Percentiles rank a stretch among this genome's conserved stretches.
phyloP scores from a whole-genome alignment of 2,797 vertebrate genomes.

The Coranthus polyacanthus region DNA sequence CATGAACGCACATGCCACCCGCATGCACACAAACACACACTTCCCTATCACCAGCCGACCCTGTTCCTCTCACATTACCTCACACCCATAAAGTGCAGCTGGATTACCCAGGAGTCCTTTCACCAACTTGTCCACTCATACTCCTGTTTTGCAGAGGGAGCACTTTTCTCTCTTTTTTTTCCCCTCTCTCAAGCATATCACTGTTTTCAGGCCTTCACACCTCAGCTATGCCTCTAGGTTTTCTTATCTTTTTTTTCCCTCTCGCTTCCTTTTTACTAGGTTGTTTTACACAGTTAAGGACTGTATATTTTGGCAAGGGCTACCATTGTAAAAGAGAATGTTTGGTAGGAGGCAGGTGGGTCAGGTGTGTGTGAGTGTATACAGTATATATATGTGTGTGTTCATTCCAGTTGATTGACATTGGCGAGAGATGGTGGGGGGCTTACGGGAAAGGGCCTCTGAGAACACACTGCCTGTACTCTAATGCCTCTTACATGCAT shows the following conservation, averaged over 20 bases:
- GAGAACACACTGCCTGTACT: conserved; percentile 62
- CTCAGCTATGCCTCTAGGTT: conserved; percentile 43
- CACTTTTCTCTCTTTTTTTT: conserved; percentile 12
- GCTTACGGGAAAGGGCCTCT: conserved; percentile 73
- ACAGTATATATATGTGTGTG: conserved; percentile 34
- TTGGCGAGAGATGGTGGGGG: conserved; percentile 63
- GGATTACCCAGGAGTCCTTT: conserved; percentile 78
- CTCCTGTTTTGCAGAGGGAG: conserved; percentile 65
- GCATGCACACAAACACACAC: conserved; percentile 50
- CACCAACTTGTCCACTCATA: conserved; percentile 63
- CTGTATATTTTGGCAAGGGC: conserved; percentile 74
- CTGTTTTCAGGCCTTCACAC: conserved; percentile 61
- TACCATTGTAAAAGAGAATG: conserved; percentile 62
- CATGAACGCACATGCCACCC: conserved; percentile 48
- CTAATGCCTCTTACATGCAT: conserved; percentile 51
- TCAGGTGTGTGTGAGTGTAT: conserved; percentile 67
- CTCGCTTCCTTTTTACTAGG: conserved; percentile 60
- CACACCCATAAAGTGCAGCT: conserved; percentile 75
- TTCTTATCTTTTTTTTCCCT: conserved; percentile 63
- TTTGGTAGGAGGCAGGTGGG: conserved; percentile 72
- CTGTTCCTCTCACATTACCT: conserved; percentile 75
- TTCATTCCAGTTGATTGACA: conserved; percentile 74
- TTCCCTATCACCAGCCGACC: conserved; percentile 46
- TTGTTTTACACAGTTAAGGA: conserved; percentile 72
- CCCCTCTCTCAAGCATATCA: conserved; percentile 38